Evolutionary conservation across 2,888 invertebrate genomes (phyloP).

Genomic region (Pristionchus japonicus): DNA sequence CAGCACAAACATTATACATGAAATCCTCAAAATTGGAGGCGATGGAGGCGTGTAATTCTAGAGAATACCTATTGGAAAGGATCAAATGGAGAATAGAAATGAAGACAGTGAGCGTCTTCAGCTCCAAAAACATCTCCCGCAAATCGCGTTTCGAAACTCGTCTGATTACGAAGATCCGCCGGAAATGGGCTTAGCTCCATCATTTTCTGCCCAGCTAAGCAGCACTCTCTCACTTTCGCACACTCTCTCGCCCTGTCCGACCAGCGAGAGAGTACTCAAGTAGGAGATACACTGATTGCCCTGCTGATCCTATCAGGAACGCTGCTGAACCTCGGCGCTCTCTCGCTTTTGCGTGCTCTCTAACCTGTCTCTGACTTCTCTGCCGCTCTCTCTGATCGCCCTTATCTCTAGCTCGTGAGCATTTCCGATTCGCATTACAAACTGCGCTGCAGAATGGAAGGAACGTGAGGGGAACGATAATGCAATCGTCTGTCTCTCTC

Average conservation of each 20-base stretch:
- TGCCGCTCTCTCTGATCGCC: slow-evolving; percentile 10
- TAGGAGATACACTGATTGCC: background rate
- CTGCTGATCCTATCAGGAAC: slow-evolving; percentile 31
- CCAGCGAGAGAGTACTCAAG: background rate
- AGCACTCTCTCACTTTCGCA: background rate
- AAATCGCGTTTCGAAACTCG: slow-evolving; percentile 1
- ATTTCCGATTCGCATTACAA: slow-evolving; percentile 33
- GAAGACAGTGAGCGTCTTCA: background rate
- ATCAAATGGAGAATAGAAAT: too few relatives aligned
- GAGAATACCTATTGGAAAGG: too few relatives aligned
- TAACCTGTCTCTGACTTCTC: background rate
- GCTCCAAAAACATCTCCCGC: background rate
- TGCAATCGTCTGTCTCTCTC: background rate
- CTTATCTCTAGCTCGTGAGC: background rate
- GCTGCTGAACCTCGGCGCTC: background rate
- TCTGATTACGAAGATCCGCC: slow-evolving; percentile 12
- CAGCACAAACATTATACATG: too few relatives aligned
- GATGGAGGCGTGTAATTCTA: too few relatives aligned
- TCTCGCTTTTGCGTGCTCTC: background rate
- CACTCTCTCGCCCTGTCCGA: background rate
- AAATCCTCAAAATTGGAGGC: too few relatives aligned
- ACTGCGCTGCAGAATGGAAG: background rate
- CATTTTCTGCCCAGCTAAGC: too few relatives aligned
- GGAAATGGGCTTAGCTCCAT: background rate
- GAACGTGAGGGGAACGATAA: background rate